Conservation (phyloP, 2,113 vertebrate genomes). For the Syngnathus scovelli region DNA sequence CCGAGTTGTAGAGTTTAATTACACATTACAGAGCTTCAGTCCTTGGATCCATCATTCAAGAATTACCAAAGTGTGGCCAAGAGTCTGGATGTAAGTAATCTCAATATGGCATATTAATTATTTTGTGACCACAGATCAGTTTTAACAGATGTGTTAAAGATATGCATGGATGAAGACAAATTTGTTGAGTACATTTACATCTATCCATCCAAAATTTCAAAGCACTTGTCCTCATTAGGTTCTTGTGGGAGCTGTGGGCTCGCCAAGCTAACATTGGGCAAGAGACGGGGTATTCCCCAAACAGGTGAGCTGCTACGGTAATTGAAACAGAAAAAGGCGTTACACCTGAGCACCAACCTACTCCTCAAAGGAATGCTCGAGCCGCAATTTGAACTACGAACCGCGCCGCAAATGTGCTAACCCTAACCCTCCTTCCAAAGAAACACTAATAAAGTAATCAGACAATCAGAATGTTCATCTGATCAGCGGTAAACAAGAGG, state of each 20-base stretch:
- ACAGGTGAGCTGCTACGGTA: no score
- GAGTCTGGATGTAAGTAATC: constrained; percentile 53
- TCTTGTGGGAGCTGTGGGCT: no score
- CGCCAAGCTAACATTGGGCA: no score
- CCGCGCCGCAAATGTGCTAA: neutral
- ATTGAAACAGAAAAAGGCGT: neutral
- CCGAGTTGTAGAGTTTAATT: constrained; percentile 35
- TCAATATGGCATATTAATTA: constrained; percentile 58
- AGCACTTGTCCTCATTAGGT: no score
- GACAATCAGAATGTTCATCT: neutral
- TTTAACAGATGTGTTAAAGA: constrained; percentile 1
- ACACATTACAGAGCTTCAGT: constrained; percentile 52
- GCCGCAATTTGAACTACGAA: neutral
- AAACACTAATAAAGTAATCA: constrained; percentile 2
- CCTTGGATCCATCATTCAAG: constrained; percentile 48
- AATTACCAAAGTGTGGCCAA: constrained; percentile 47
- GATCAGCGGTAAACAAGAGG: neutral
- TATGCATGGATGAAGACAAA: neutral
- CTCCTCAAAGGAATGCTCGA: neutral
- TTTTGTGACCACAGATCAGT: constrained; percentile 7
- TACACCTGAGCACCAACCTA: neutral
- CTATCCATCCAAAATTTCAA: no score
- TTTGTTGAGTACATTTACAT: neutral
- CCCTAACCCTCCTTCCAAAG: neutral
- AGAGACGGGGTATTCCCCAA: no score